Conservation (phyloP, 1,140 invertebrate genomes). For the Teleogryllus occipitalis region DNA sequence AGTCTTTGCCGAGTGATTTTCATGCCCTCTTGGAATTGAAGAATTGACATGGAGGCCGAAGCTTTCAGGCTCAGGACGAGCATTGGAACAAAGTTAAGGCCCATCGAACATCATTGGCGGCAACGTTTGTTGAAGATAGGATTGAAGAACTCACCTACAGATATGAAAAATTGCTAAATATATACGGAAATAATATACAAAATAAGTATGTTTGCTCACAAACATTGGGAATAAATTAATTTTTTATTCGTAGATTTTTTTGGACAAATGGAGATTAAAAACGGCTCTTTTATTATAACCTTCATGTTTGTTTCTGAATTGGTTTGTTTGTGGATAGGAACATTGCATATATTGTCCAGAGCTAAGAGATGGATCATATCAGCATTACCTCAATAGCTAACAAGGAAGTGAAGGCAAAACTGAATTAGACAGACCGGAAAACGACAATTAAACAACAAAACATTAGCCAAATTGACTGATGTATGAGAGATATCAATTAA, state of each 20-base stretch:
- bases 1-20: neutral
- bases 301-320: too few relatives aligned
- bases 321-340: too few relatives aligned
- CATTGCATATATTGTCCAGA: too few relatives aligned
- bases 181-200: neutral
- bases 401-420: too few relatives aligned
- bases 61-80: neutral
- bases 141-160: neutral
- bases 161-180: neutral
- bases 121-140: neutral
- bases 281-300: neutral
- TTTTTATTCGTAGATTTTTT: neutral
- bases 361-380: too few relatives aligned
- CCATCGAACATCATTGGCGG: neutral
- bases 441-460: too few relatives aligned
- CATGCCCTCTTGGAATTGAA: neutral
- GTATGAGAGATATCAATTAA: too few relatives aligned
- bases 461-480: too few relatives aligned
- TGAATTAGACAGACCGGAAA: too few relatives aligned
- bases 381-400: too few relatives aligned
- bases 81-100: neutral
- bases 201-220: neutral
- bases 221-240: neutral
- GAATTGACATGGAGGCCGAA: neutral
- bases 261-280: neutral